phyloP scores from a whole-genome alignment of 2,888 invertebrate species.

The Campoletis raptor region DNA sequence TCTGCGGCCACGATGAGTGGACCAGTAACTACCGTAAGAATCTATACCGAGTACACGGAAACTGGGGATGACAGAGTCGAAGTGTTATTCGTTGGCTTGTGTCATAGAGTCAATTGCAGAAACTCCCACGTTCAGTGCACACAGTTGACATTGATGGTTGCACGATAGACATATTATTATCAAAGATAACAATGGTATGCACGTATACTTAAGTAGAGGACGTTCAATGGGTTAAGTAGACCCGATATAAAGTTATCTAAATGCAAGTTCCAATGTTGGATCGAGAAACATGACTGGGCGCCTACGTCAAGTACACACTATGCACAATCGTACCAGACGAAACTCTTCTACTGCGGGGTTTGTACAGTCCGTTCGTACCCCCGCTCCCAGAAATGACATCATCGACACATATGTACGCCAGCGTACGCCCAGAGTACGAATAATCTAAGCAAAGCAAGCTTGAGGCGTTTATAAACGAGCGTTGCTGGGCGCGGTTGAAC shows the following conservation, averaged over 20 bases:
- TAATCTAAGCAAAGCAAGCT: constrained; percentile 62
- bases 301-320: constrained; percentile 25
- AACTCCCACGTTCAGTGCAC: constrained; percentile 37
- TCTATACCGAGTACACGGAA: constrained; percentile 36
- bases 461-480: constrained; percentile 56
- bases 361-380: not conserved
- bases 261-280: not conserved
- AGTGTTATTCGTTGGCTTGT: constrained; percentile 17
- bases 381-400: constrained; percentile 59
- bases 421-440: constrained; percentile 37
- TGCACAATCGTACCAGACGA: constrained; percentile 19
- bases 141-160: constrained; percentile 39
- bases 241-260: constrained; percentile 8
- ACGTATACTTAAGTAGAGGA: constrained; percentile 33
- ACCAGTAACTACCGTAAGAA: constrained; percentile 44
- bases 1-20: constrained; percentile 28
- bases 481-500: constrained; percentile 60
- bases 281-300: constrained; percentile 30
- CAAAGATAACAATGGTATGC: constrained; percentile 32
- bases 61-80: constrained; percentile 13
- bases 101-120: constrained; percentile 45
- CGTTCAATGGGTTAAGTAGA: constrained; percentile 36
- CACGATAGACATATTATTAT: constrained; percentile 39
- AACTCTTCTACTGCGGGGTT: constrained; percentile 22
- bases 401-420: constrained; percentile 40